These are phyloP conservation scores for Ameiurus melas DNA, from an alignment of 2,113 vertebrate species.

Conservation along the genomic window DNA sequence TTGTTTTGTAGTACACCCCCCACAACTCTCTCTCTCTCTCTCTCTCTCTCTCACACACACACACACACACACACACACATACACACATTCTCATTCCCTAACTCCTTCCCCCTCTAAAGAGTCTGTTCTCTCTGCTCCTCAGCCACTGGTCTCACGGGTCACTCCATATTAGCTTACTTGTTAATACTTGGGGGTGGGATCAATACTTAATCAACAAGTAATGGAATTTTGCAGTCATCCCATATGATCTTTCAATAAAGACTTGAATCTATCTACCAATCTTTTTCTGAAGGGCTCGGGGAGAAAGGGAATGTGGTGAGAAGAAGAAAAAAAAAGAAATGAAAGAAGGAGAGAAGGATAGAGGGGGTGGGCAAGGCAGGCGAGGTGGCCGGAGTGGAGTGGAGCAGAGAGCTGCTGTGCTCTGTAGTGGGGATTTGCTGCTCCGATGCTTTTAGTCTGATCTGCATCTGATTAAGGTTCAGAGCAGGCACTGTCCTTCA, in stretches of 20 bases:
- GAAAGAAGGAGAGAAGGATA: slow-evolving; percentile 65
- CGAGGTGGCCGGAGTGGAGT: slow-evolving; percentile 68
- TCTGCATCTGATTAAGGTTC: slow-evolving; percentile 91
- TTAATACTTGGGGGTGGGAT: slow-evolving; percentile 94
- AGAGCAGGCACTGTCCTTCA: slow-evolving; percentile 85
- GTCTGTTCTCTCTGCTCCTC: slow-evolving; percentile 67
- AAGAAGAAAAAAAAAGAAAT: slow-evolving; percentile 33
- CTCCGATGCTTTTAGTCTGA: slow-evolving; percentile 86
- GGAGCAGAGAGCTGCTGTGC: slow-evolving; percentile 46
- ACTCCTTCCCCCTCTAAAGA: slow-evolving; percentile 66
- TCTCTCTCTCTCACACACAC: slow-evolving; percentile 10
- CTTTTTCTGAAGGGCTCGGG: slow-evolving; percentile 77
- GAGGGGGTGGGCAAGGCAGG: slow-evolving; percentile 62
- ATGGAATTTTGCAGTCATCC: slow-evolving; percentile 99
- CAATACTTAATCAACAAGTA: slow-evolving; percentile 99
- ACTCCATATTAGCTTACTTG: slow-evolving; percentile 99
- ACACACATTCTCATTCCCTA: slow-evolving; percentile 61
- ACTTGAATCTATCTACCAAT: slow-evolving; percentile 88
- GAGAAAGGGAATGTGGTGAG: slow-evolving; percentile 38
- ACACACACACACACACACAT: not conserved
- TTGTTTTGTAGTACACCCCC: slow-evolving; percentile 17
- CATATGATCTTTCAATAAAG: slow-evolving; percentile 99
- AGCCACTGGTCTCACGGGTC: slow-evolving; percentile 96
- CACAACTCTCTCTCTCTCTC: slow-evolving; percentile 25
- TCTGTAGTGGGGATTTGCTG: slow-evolving; percentile 85